Conservation (phyloP, 2,888 invertebrate genomes). For the Trachelus stipa region DNA sequence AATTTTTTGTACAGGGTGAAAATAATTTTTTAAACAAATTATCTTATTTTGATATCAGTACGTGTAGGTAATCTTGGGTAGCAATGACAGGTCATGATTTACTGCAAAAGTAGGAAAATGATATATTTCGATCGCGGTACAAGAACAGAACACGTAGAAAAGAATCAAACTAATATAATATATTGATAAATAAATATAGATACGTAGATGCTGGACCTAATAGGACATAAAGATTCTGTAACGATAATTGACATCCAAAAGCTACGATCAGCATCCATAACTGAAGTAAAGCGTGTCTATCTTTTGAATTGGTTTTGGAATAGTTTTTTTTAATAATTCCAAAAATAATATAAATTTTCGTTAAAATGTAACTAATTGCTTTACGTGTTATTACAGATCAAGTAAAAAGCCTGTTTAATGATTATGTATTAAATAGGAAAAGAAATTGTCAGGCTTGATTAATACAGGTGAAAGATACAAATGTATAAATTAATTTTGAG, state of each 20-base stretch:
- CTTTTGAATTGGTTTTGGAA: neutral
- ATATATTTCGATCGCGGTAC: slow-evolving; percentile 30
- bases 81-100: neutral
- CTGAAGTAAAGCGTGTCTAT: neutral
- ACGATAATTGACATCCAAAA: neutral
- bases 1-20: neutral
- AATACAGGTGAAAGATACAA: slow-evolving; percentile 8
- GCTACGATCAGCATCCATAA: slow-evolving; percentile 18
- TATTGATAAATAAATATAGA: slow-evolving; percentile 18
- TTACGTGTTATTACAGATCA: slow-evolving; percentile 13
- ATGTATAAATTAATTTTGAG: neutral
- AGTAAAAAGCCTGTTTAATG: slow-evolving; percentile 9
- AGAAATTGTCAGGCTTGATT: neutral
- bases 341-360: slow-evolving; percentile 20
- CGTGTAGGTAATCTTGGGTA: neutral
- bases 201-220: neutral
- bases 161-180: neutral
- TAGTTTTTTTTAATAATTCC: slow-evolving; percentile 3
- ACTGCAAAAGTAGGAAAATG: slow-evolving; percentile 39
- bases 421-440: neutral
- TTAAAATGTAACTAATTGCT: neutral
- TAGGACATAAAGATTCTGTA: neutral
- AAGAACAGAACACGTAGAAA: neutral
- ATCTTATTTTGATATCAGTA: neutral
- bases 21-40: neutral